Base-by-base conservation (phyloP, 2,888 invertebrate species). In the Blera fallax region DNA sequence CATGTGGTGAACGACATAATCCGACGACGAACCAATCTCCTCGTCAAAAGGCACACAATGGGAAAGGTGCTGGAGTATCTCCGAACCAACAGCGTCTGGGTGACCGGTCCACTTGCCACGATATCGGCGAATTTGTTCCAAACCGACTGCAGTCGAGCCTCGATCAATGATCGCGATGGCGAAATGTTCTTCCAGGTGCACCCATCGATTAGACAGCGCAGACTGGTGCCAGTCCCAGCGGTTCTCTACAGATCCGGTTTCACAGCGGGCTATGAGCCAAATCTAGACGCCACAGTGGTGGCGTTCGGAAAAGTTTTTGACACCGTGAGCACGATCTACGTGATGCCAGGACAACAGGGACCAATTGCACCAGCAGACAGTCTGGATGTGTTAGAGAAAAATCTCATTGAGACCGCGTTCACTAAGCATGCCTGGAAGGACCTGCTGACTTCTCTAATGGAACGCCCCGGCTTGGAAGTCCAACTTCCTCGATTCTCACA, bases 281-380 rank as follows among this genome's bases (percentile, higher is more conserved):
- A 94, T 37, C 91, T 97, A 37, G 97, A 97, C 89, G 97, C 97
- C 0, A 97, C 97, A 0, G 95, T 95, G 0, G 95, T 96, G 3
- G 95, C 97, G 7, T 93, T 97, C 64, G 96, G 97, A 8, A 94
- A 94, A 32, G 93, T 94, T 29, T 94, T 95, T 84, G 95, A 96
- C 64, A 93, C 95, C 0, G 94, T 97, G 0, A 97, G 96, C 89
- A 95, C 96, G 0, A 94, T 97, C 48, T 95, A 97, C 88, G 94
- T 97, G 0, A 95, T 97, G 93, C 97, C 97, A 0, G 97, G 97
- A 0, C 96, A 97, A 90, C 96, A 97, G 92, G 96, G 97, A 27
- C 95, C 95, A 69, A 93, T 95, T 0, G 96, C 96, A 1, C 95
- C 96, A 0, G 96, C 96, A 0, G 97, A 97, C 89, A 96, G 96